phyloP scores from a whole-genome alignment of 2,888 invertebrate genomes.

The Lycophotia porphyrea region DNA sequence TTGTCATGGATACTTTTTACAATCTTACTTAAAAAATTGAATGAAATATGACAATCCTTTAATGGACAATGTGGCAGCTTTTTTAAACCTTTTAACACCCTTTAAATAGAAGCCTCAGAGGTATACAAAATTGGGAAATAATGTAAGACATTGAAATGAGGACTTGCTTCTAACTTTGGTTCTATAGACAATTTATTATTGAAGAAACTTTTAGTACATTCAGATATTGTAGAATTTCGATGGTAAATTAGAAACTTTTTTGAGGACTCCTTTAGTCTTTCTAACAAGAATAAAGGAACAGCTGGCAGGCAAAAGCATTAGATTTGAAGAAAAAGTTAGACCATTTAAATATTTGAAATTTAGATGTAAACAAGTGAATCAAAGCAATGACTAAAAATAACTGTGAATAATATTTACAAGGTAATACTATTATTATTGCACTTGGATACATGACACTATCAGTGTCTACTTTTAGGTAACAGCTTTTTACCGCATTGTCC shows the following conservation, averaged over 20 bases:
- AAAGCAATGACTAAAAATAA: slow-evolving; percentile 7
- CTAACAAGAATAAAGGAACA: neutral
- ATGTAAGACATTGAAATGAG: neutral
- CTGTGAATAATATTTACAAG: slow-evolving; percentile 20
- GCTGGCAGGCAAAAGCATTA: too few relatives aligned
- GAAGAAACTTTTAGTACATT: neutral
- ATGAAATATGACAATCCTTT: neutral
- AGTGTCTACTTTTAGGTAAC: neutral
- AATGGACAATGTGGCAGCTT: neutral
- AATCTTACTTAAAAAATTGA: neutral
- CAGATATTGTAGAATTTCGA: neutral
- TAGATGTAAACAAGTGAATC: neutral
- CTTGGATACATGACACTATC: neutral
- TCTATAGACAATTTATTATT: neutral
- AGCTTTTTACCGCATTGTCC: neutral
- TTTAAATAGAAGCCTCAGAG: neutral
- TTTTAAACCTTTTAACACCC: neutral
- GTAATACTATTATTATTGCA: slow-evolving; percentile 16
- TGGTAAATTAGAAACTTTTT: neutral
- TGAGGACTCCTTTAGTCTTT: neutral
- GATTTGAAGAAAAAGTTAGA: neutral
- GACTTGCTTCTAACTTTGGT: neutral
- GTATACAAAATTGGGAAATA: neutral
- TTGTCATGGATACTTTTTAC: neutral
- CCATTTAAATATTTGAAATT: neutral